Base-by-base conservation (phyloP, 2,797 vertebrate species). In the Cyprinodon diabolis region DNA sequence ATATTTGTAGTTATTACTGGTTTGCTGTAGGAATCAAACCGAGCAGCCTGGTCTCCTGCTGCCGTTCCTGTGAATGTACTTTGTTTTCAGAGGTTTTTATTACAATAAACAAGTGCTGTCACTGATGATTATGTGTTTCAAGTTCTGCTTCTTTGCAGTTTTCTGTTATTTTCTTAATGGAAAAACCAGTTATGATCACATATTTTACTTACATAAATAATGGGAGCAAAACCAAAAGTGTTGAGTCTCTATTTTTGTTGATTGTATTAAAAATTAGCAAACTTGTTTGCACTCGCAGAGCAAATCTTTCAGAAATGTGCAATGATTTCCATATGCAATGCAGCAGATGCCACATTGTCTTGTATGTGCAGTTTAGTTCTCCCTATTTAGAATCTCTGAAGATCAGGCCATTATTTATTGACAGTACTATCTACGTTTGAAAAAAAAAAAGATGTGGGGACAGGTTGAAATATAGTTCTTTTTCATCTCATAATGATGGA, bases 1-100 rank as follows among this genome's bases (percentile, higher is more conserved):
- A 69, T 85, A 86, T 91, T 84, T 84, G 87, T 89, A 87, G 84
- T 90, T 75, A 75, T 63, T 79, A 63, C 75, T 87, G 87, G 80
- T 88, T 91, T 77, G 81, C 86, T 80, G 89, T 90, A 89, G 89
- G 83, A 87, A 57, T 84, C 75, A 51, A 68, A 56, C 77, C 40
- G 83, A 88, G 86, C 84, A 82, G 88, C 85, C 75, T 58, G 14
- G 79, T 66, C 75, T 85, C 79, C 77, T 62, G 86, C 88, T 85
- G 86, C 86, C 86, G 82, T 90, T 81, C 89, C 89, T 90, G 91
- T 95, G 93, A 95, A 94, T 95, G 94, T 94, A 92, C 86, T 95
- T 95, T 95, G 93, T 95, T 94, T 92, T 92, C 89, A 89, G 91
- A 91, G 87, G 85, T 89, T 94, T 95, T 94, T 94, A 92, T 88